phyloP scores from a whole-genome alignment of 2,797 vertebrate genomes.

The Poecilia wingei region DNA sequence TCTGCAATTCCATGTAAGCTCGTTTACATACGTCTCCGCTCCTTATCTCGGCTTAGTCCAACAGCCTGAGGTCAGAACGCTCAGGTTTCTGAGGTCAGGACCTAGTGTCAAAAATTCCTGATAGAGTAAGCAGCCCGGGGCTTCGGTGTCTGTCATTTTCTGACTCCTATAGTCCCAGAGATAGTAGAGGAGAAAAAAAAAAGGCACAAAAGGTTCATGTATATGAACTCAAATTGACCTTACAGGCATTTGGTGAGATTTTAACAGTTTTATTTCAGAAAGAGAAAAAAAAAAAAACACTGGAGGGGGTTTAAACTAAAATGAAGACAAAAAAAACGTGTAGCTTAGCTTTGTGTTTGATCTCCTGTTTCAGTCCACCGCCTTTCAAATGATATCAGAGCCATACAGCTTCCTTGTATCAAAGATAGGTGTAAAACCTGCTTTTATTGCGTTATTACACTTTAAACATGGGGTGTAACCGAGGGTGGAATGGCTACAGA shows the following conservation, averaged over 20 bases:
- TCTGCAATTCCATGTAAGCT: constrained; percentile 52
- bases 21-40: constrained; percentile 60
- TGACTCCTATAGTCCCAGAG: constrained; percentile 3
- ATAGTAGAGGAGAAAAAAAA: not conserved
- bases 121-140: constrained; percentile 12
- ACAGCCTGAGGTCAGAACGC: constrained; percentile 40
- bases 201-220: constrained; percentile 13
- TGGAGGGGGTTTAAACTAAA: not conserved
- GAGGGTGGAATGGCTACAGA: constrained; percentile 1
- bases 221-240: constrained; percentile 15
- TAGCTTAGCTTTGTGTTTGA: constrained; percentile 25
- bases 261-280: constrained; percentile 7
- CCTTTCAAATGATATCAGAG: constrained; percentile 21
- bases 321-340: not conserved
- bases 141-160: constrained; percentile 34
- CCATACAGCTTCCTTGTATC: constrained; percentile 41
- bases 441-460: constrained; percentile 29
- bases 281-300: too few species aligned
- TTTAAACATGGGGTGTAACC: constrained; percentile 25
- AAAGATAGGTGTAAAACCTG: constrained; percentile 29
- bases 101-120: constrained; percentile 39
- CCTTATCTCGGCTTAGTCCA: constrained; percentile 55
- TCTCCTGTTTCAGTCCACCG: constrained; percentile 20
- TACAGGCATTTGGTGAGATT: not conserved
- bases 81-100: constrained; percentile 59